Evolutionary conservation across 2,113 vertebrate species (phyloP), one percentile per base, ranked within the genome.

Genomic region (Corythornis cristatus): DNA sequence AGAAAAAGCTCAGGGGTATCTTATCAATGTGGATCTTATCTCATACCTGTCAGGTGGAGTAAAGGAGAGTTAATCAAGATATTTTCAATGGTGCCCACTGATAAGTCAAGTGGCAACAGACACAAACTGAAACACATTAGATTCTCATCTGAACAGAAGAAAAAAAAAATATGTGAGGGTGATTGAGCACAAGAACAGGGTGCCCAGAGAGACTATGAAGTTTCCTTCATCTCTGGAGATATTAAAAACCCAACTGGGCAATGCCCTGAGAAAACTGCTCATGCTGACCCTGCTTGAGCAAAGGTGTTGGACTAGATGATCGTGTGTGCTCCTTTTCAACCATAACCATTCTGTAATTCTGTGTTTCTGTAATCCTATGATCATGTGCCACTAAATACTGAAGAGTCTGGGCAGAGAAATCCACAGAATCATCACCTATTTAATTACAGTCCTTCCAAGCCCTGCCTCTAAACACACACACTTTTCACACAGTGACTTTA

Each of bases 301-400:
- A 35, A 51, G 10, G 4, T 46, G 16, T 75, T 40, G 26, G 17
- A 48, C n/a, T 25, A 33, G 29, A n/a, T 5, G 3, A 43, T 29
- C 33, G 28, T 9, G 1, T 21, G 12, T 62, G 17, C 20, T 83
- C 23, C 12, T 12, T 33, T 83, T 43, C 29, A 72, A 1, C 15
- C 6, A 82, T 42, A 42, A 37, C 28, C 2, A 2, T 58, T 75
- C 46, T 37, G 10, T 61, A 42, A 43, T 83, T 76, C 53, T 64
- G 17, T 64, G 58, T 7, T 50, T 86, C 75, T 88, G n/a, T 67
- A 26, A 26, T 65, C 72, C 48, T 83, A 43, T 64, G 43, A 15
- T 58, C 48, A 35, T 5, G 9, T 62, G 62, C 18, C 18, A 45
- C 13, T 2, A 2, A 66, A 58, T 0, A 1, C 35, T 48, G 31